These are phyloP conservation scores for Agrotis clavis DNA, from an alignment of 2,888 invertebrate species.

Conservation along the genomic window DNA sequence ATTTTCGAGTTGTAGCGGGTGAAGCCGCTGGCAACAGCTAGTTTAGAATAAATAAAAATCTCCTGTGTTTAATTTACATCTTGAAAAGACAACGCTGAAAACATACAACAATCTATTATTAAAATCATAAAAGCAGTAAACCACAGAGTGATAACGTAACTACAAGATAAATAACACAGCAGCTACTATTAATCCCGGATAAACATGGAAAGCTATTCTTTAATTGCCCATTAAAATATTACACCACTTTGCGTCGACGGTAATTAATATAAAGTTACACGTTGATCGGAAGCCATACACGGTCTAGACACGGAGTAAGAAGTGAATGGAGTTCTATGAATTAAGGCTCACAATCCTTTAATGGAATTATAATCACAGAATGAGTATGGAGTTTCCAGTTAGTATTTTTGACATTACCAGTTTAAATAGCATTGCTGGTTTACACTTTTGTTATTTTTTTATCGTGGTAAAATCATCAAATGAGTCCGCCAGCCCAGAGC, in stretches of 20 bases:
- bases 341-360: neutral
- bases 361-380: no score
- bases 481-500: no score
- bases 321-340: constrained; percentile 4
- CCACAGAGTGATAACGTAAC: neutral
- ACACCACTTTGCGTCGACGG: constrained; percentile 53
- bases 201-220: constrained; percentile 47
- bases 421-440: no score
- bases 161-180: constrained; percentile 9
- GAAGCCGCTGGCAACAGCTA: no score
- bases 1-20: no score
- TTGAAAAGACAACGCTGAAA: neutral
- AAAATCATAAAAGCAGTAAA: constrained; percentile 1
- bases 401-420: no score
- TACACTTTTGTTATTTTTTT: no score
- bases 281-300: constrained; percentile 58
- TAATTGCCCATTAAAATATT: constrained; percentile 61
- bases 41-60: no score
- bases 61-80: neutral
- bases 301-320: neutral
- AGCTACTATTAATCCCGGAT: constrained; percentile 36
- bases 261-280: constrained; percentile 62
- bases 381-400: no score
- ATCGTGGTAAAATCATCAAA: no score
- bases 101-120: neutral